Evolutionary conservation across 1,140 invertebrate species (phyloP).

Genomic region (Neodiprion virginianus): DNA sequence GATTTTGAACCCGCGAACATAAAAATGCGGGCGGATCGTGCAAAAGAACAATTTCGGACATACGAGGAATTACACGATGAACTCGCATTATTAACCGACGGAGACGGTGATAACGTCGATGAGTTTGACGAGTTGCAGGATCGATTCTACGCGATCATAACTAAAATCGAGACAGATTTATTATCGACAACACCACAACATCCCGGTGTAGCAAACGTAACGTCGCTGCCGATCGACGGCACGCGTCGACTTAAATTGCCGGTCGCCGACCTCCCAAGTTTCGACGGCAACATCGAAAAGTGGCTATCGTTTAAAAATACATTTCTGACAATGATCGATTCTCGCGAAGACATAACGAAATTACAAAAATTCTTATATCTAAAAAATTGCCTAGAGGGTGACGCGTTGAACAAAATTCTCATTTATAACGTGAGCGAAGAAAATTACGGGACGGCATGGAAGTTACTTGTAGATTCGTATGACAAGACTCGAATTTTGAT

Average conservation of each 20-base stretch:
- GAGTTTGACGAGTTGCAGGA: not conserved
- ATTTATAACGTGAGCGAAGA: constrained; percentile 18
- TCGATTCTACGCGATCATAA: not conserved
- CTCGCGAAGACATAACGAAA: constrained; percentile 13
- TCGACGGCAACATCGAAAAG: constrained; percentile 19
- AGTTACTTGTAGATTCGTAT: constrained; percentile 25
- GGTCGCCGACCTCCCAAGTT: not conserved
- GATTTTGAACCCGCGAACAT: not conserved
- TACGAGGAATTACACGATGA: not conserved
- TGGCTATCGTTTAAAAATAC: constrained; percentile 25
- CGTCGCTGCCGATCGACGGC: not conserved
- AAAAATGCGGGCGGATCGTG: not conserved
- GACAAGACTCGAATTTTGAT: constrained; percentile 27
- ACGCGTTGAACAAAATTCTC: constrained; percentile 10
- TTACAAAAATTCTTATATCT: constrained; percentile 27
- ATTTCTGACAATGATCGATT: constrained; percentile 19
- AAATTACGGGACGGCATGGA: constrained; percentile 32
- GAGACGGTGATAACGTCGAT: not conserved
- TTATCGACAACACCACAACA: not conserved
- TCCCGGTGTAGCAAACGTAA: not conserved
- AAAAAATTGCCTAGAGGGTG: constrained; percentile 23
- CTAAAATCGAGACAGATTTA: not conserved
- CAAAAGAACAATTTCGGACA: not conserved
- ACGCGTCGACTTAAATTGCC: not conserved
- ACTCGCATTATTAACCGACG: not conserved